phyloP scores from a whole-genome alignment of 2,113 vertebrate genomes.

The Albula glossodonta region DNA sequence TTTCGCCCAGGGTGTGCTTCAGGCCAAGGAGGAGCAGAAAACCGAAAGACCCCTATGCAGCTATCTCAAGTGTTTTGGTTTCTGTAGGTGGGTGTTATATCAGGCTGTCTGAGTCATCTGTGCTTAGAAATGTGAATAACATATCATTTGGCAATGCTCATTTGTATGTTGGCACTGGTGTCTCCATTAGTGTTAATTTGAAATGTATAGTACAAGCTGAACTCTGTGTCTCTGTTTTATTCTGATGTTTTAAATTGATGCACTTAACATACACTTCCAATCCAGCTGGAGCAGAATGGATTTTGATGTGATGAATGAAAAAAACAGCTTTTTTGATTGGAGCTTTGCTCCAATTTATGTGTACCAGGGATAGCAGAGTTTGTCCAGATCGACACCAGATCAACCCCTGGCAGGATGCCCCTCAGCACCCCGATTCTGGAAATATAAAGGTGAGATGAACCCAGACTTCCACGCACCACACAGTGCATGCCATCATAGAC shows the following conservation, averaged over 20 bases:
- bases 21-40: constrained; percentile 73
- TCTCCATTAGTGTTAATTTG: background rate
- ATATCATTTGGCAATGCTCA: background rate
- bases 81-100: constrained; percentile 78
- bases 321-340: background rate
- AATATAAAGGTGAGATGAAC: constrained; percentile 55
- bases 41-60: constrained; percentile 70
- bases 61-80: constrained; percentile 81
- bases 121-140: background rate
- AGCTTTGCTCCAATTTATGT: background rate
- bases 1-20: constrained; percentile 64
- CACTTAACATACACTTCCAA: background rate
- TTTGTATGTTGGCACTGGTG: background rate
- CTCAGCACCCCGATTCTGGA: constrained; percentile 53
- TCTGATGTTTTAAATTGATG: too few species aligned
- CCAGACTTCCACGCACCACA: too few species aligned
- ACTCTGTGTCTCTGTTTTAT: background rate
- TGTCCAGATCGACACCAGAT: constrained; percentile 69
- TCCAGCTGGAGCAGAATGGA: background rate
- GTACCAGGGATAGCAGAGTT: constrained; percentile 48
- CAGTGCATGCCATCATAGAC: background rate
- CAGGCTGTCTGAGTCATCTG: background rate
- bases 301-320: background rate
- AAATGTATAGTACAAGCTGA: background rate
- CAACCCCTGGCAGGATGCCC: constrained; percentile 50